Evolutionary conservation across 2,888 invertebrate species (phyloP), one percentile per base, ranked within the genome.

Genomic region (Marronus borbonicus): DNA sequence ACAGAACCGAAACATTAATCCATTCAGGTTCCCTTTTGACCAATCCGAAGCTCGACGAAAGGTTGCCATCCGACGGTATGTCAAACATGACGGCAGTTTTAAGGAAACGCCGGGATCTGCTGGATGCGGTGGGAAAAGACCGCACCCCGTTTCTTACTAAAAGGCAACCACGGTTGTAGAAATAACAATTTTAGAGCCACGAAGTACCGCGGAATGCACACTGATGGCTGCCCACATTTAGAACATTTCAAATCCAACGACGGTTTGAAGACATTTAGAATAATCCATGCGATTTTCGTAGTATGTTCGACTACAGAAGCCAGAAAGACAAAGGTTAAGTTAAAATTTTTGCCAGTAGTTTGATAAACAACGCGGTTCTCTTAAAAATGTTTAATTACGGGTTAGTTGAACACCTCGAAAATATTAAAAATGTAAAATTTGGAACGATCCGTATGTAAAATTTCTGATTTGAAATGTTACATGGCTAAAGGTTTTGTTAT

Each of bases 241-340:
- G 93, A 92, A 89, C 92, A 92, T 90, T 94, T 94, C 90, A 96
- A 96, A 91, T 92, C 93, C 85, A 83, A 83, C 66, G 92, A 92
- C 74, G 95, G 95, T 80, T 84, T 90, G 80, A 89, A 90, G 82
- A 88, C 90, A 17, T 90, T 89, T 83, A 89, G 89, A 80, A 87
- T 96, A 84, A 94, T 97, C 84, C 95, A 97, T 90, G 93, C 94
- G 81, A 95, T 94, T 89, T 97, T 97, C 89, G 94, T 96, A 78
- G 93, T 96, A 81, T 94, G 95, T 88, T 93, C 95, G 77, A 93
- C 95, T 80, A 91, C 91, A 83, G 95, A 95, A 89, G 94, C 95
- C 82, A 92, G 96, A 84, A 92, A 93, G 88, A 93, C 94, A 85
- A 97, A 96, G 95, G 97, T 72, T 72, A 72, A 58, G 58, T 72